Evolutionary conservation across 2,797 vertebrate species (phyloP).

Genomic region (Pitangus sulphuratus): DNA sequence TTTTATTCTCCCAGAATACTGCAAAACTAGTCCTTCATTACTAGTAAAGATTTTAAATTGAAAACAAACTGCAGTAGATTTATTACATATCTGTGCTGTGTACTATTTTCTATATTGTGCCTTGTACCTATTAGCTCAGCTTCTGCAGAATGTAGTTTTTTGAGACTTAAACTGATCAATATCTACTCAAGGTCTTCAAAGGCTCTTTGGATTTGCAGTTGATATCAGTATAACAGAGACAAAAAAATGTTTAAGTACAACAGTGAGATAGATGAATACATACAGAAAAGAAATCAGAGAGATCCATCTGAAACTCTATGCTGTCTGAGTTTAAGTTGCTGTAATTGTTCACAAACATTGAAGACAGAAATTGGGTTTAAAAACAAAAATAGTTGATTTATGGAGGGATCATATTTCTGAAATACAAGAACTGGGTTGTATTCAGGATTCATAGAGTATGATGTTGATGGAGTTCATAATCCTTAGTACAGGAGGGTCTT

Average conservation of each 20-base stretch:
- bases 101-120: neutral
- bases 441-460: neutral
- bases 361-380: slow-evolving; percentile 19
- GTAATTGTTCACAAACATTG: neutral
- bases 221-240: slow-evolving; percentile 11
- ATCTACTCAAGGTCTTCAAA: slow-evolving; percentile 50
- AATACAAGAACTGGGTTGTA: neutral
- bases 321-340: slow-evolving; percentile 3
- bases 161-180: slow-evolving; percentile 54
- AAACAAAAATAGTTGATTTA: slow-evolving; percentile 19
- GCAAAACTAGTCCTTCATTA: neutral
- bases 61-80: neutral
- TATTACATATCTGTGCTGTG: neutral
- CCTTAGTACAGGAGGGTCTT: neutral
- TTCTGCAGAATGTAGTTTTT: slow-evolving; percentile 22
- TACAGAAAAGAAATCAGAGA: slow-evolving; percentile 50
- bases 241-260: neutral
- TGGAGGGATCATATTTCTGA: neutral
- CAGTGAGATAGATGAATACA: slow-evolving; percentile 49
- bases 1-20: neutral
- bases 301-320: slow-evolving; percentile 8
- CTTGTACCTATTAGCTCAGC: neutral
- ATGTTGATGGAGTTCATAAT: neutral
- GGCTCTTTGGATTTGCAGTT: slow-evolving; percentile 26
- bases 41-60: neutral